These are phyloP conservation scores for Lasius platythorax DNA, from an alignment of 2,888 invertebrate species.

Conservation along the genomic window DNA sequence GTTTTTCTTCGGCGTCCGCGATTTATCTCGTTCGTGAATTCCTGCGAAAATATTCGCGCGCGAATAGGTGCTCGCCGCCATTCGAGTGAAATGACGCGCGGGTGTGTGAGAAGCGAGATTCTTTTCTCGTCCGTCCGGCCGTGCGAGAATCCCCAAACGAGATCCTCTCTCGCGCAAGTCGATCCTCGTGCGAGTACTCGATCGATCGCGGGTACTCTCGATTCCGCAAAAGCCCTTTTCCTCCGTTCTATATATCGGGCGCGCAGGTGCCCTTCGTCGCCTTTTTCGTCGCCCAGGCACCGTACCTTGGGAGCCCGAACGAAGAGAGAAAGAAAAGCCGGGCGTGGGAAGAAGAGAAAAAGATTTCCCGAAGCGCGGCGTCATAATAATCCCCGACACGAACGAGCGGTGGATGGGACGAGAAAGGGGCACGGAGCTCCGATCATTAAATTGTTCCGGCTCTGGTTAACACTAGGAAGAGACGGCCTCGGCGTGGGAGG, in stretches of 20 bases:
- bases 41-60: conserved; percentile 43
- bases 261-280: background rate
- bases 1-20: background rate
- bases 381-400: conserved; percentile 78
- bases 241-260: background rate
- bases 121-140: conserved; percentile 55
- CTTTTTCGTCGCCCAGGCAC: conserved; percentile 16
- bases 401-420: conserved; percentile 51
- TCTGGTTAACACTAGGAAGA: conserved; percentile 82
- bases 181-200: background rate
- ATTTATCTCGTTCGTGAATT: conserved; percentile 51
- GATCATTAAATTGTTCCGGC: conserved; percentile 86
- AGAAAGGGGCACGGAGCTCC: conserved; percentile 68
- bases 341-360: conserved; percentile 37
- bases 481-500: conserved; percentile 74
- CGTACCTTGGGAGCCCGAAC: conserved; percentile 20
- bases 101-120: conserved; percentile 74
- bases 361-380: conserved; percentile 67
- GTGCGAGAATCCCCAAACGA: conserved; percentile 53
- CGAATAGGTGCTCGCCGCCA: conserved; percentile 53
- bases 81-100: conserved; percentile 81
- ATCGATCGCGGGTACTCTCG: conserved; percentile 14
- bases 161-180: conserved; percentile 10
- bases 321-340: conserved; percentile 5
- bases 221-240: background rate